Evolutionary conservation across 2,797 vertebrate genomes (phyloP), one percentile per base, ranked within the genome.

Genomic region (Rhyacichthys aspro): DNA sequence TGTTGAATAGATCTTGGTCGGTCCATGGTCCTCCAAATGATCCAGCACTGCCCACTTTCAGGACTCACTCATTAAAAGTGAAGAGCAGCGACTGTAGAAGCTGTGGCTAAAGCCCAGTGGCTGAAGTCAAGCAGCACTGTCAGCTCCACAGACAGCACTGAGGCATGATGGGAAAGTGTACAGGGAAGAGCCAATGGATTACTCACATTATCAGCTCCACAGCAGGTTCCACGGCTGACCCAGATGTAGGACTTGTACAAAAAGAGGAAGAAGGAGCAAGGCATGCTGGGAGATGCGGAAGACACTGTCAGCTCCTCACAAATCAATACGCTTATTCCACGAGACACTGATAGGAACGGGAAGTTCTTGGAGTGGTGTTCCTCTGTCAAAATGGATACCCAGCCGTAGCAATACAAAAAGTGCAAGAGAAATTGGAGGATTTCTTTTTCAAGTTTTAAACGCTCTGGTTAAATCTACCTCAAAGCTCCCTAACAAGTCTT

Each of bases 171-270:
- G 43, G 38, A 52, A 69, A 47, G 41, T 10, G 34, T 59, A 36
- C 52, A 19, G n/a, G 16, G 59, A 42, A 67, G 34, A 72, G 55
- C 54, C 15, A 32, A 61, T 55, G 63, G 68, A 76, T 71, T 75
- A 54, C 19, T 11, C 17, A 45, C 67, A 57, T 57, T 36, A 72
- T 78, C 58, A 55, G 52, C 52, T 59, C 48, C 46, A 62, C 55
- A 43, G 50, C 72, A 67, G 62, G 71, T 69, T 41, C 52, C 16
- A 47, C 53, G 47, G 59, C 72, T 81, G 79, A 83, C 83, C 80
- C 67, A 79, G 57, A 67, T 83, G 55, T 52, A 59, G 59, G 19
- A 55, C 59, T 67, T 62, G 54, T n/a, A 65, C 50, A 38, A 72
- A 38, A 69, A 18, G 55, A 47, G 15, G 23, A 42, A 33, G 23